Conservation (phyloP, 2,888 invertebrate genomes). For the Syritta pipiens region DNA sequence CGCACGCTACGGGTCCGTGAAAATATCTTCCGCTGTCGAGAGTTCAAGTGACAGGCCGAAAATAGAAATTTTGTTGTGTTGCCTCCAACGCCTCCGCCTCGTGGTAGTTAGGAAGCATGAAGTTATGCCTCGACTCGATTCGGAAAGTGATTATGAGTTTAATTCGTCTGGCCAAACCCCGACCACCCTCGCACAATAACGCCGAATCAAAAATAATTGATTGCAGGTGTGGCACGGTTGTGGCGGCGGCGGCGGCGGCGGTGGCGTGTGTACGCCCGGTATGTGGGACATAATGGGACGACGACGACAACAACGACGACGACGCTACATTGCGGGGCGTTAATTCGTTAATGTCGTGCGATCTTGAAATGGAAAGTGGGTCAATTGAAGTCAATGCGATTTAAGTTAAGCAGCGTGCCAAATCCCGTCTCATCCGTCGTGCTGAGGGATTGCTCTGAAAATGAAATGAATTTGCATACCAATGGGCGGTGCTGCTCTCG, state of each 20-base stretch:
- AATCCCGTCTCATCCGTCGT: conserved; percentile 26
- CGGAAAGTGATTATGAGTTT: conserved; percentile 18
- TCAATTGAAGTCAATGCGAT: conserved; percentile 42
- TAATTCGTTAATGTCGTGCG: conserved; percentile 39
- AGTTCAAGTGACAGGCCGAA: not conserved
- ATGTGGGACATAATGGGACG: conserved; percentile 36
- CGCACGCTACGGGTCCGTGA: conserved; percentile 8
- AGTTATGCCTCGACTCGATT: conserved; percentile 10
- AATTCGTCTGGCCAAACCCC: conserved; percentile 40
- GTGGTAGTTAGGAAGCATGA: not conserved
- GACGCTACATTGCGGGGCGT: conserved; percentile 36
- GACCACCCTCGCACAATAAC: conserved; percentile 7
- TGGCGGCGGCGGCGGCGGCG: not conserved
- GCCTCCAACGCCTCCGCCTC: not conserved
- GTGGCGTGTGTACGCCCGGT: conserved; percentile 2
- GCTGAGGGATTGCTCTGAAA: not conserved
- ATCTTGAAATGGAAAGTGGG: conserved; percentile 67
- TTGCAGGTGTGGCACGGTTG: conserved; percentile 50
- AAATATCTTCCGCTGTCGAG: conserved; percentile 26
- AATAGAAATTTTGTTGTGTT: conserved; percentile 12
- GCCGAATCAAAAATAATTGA: conserved; percentile 24
- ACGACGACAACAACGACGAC: not conserved
- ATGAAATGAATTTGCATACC: conserved; percentile 35
- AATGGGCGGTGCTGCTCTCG: conserved; percentile 11
- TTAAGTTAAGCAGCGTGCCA: conserved; percentile 25